Evolutionary conservation across 2,888 invertebrate species (phyloP).

Genomic region (Opisthograptis luteolata): DNA sequence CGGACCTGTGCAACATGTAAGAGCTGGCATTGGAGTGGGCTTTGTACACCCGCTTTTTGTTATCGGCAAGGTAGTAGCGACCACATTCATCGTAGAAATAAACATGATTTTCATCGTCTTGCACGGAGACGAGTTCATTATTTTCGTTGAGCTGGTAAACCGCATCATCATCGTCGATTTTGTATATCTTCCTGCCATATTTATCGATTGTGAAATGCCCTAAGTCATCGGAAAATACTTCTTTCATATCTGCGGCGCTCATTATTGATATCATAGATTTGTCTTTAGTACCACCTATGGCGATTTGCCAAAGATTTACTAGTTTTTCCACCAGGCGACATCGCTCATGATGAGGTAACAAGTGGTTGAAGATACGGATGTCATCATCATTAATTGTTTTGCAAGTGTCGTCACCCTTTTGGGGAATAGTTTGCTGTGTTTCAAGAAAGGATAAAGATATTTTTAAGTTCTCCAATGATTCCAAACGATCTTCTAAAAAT

Average conservation of each 20-base stretch:
- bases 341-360: conserved; percentile 44
- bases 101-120: conserved; percentile 44
- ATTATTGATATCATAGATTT: conserved; percentile 51
- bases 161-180: conserved; percentile 20
- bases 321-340: conserved; percentile 46
- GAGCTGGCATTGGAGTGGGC: conserved; percentile 42
- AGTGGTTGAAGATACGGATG: conserved; percentile 48
- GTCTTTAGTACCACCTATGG: conserved; percentile 25
- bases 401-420: background rate
- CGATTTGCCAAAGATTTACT: conserved; percentile 43
- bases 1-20: conserved; percentile 39
- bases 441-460: conserved; percentile 36
- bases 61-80: conserved; percentile 43
- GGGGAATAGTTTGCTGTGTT: conserved; percentile 17
- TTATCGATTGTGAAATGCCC: conserved; percentile 46
- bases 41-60: conserved; percentile 42
- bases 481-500: conserved; percentile 49
- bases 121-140: conserved; percentile 38
- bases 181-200: conserved; percentile 50
- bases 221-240: conserved; percentile 43
- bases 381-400: conserved; percentile 10
- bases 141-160: conserved; percentile 48
- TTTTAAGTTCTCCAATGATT: conserved; percentile 47
- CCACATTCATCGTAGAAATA: conserved; percentile 54
- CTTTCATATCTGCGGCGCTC: conserved; percentile 42